These are phyloP conservation scores for Sinocyclocheilus anshuiensis DNA, from an alignment of 2,113 vertebrate species.

Conservation along the genomic window DNA sequence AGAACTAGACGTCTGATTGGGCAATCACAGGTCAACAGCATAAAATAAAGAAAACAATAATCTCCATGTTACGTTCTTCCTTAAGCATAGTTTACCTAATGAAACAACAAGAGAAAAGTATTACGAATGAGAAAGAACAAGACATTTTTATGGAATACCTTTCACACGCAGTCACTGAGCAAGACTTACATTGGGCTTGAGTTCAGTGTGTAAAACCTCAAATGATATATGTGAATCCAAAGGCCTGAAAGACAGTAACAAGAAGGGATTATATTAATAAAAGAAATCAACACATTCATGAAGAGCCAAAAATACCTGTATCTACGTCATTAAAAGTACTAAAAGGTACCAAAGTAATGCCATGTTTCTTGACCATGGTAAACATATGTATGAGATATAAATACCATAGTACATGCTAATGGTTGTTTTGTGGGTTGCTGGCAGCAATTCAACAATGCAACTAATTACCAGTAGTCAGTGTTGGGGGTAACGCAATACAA, in stretches of 20 bases:
- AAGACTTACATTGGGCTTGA: conserved; percentile 72
- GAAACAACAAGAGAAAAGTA: conserved; percentile 31
- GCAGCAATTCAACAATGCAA: neutral
- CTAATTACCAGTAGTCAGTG: neutral
- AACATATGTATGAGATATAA: neutral
- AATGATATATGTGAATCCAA: conserved; percentile 44
- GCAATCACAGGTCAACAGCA: conserved; percentile 19
- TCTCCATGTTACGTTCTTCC: conserved; percentile 24
- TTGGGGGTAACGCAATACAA: too few species aligned
- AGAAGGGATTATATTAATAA: neutral
- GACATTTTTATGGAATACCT: conserved; percentile 67
- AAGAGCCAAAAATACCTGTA: neutral
- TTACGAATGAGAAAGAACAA: neutral
- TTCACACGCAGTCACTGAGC: conserved; percentile 76
- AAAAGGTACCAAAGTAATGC: neutral
- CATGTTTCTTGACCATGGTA: neutral
- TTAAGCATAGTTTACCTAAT: conserved; percentile 35
- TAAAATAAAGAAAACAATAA: conserved; percentile 11
- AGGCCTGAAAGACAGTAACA: conserved; percentile 59
- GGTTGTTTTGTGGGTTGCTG: neutral
- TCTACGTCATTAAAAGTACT: neutral
- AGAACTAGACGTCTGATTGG: conserved; percentile 27
- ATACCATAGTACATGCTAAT: neutral
- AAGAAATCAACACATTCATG: neutral
- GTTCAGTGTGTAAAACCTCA: conserved; percentile 69